These are phyloP conservation scores for Odontocerum albicorne DNA, from an alignment of 2,888 invertebrate species.

Conservation along the genomic window DNA sequence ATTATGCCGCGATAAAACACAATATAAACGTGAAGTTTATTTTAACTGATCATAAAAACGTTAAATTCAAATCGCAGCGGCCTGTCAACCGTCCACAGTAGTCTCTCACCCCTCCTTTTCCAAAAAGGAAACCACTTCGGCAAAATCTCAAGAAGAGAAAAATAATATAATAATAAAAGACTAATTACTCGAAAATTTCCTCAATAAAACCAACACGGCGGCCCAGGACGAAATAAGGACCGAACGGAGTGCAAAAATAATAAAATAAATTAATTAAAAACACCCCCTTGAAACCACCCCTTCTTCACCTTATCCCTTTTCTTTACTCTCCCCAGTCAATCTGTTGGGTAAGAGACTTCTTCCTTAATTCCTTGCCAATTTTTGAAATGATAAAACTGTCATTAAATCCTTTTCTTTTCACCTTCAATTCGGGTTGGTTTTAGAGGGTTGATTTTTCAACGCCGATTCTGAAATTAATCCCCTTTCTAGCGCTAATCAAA, in stretches of 20 bases:
- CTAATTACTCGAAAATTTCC: slow-evolving; percentile 57
- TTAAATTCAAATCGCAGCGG: slow-evolving; percentile 31
- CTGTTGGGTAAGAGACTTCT: slow-evolving; percentile 19
- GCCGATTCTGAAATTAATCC: neutral
- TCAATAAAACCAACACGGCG: slow-evolving; percentile 57
- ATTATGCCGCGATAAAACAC: slow-evolving; percentile 34
- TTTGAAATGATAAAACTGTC: slow-evolving; percentile 37
- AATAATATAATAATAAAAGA: slow-evolving; percentile 62
- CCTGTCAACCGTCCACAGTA: slow-evolving; percentile 38
- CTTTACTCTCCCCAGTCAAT: slow-evolving; percentile 15
- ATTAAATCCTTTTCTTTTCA: slow-evolving; percentile 37
- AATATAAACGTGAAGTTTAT: slow-evolving; percentile 44
- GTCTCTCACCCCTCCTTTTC: slow-evolving; percentile 39
- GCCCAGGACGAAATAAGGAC: slow-evolving; percentile 37
- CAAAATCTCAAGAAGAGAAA: slow-evolving; percentile 49
- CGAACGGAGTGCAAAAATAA: slow-evolving; percentile 47
- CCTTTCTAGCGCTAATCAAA: too few species aligned
- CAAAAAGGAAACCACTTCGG: slow-evolving; percentile 18
- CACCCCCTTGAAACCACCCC: slow-evolving; percentile 37
- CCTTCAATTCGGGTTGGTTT: slow-evolving; percentile 27
- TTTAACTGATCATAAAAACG: slow-evolving; percentile 37
- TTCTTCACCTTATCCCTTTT: too few species aligned
- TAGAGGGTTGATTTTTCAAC: slow-evolving; percentile 1
- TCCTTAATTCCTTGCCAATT: slow-evolving; percentile 36
- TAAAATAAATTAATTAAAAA: slow-evolving; percentile 62